Base-by-base conservation (phyloP, 2,113 vertebrate genomes). In the Garra rufa region DNA sequence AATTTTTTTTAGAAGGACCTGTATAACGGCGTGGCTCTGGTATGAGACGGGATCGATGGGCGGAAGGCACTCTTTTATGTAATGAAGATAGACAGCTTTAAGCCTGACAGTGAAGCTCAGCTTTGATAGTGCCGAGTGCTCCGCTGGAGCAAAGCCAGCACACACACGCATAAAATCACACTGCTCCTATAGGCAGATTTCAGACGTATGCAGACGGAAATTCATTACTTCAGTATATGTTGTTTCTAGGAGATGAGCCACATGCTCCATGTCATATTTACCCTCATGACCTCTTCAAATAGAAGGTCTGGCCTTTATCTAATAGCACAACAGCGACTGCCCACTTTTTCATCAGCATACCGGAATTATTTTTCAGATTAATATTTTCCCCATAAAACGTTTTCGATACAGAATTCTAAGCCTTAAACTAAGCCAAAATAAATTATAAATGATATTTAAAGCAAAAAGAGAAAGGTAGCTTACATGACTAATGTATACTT, bases 121-220 rank as follows among this genome's bases (percentile, higher is more conserved):
- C 81, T 74, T 50, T 76, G 44, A 78, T 52, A 82, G 55, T 76
- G 67, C 57, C 70, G 63, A 93, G 91, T 92, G 92, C 84, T 89
- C 87, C 84, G 50, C 65, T 92, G 90, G 91, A 89, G 63, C 15
- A 13, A 17, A 7, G 84, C 85, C 80, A 88, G 6, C 2, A n/a
- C 76, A 71, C 6, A 71, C 6, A 59, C 65, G 24, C 24, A 50
- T 11, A 55, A 19, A 84, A 30, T 61, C 69, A 83, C 34, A 59
- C 67, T 43, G 2, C 19, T 52, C 65, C 14, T 65, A 34, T 44
- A 10, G 46, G 24, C 44, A 75, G 10, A 75, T 61, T 59, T 57
- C 10, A 78, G 76, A 55, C 6, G 46, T 38, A 52, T 46, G 26
- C 14, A 0, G 30, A 6, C 75, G 57, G 24, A 77, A 24, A 41